phyloP scores from a whole-genome alignment of 2,888 invertebrate species.

The Phortica okadai region DNA sequence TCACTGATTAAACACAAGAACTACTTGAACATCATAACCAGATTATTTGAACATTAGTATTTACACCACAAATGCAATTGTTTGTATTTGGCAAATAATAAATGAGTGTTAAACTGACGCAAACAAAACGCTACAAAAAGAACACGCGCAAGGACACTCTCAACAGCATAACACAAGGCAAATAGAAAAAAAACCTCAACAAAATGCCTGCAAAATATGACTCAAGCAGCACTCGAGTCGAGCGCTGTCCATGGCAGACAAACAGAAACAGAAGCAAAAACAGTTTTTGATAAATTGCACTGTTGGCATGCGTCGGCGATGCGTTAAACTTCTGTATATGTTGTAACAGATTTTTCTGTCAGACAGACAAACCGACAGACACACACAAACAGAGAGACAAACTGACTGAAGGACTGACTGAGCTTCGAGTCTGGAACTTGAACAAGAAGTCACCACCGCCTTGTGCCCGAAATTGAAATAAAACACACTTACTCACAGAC shows the following conservation, averaged over 20 bases:
- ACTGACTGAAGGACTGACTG: slow-evolving; percentile 34
- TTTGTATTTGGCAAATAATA: slow-evolving; percentile 56
- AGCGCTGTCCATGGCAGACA: slow-evolving; percentile 62
- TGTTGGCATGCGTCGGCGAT: slow-evolving; percentile 51
- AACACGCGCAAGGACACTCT: slow-evolving; percentile 55
- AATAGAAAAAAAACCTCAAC: slow-evolving; percentile 22
- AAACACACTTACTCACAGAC: slow-evolving; percentile 42
- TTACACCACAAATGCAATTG: slow-evolving; percentile 42
- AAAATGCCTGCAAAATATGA: slow-evolving; percentile 23
- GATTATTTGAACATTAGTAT: not conserved
- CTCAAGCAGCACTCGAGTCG: slow-evolving; percentile 33
- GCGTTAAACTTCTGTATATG: slow-evolving; percentile 63
- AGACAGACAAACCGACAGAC: slow-evolving; percentile 50
- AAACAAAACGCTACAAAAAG: slow-evolving; percentile 54
- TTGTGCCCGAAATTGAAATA: slow-evolving; percentile 72
- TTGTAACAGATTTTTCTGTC: slow-evolving; percentile 70
- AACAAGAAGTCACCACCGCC: slow-evolving; percentile 62
- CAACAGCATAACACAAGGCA: slow-evolving; percentile 3
- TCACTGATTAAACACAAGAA: not conserved
- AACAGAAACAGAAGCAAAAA: slow-evolving; percentile 41
- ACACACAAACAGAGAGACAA: slow-evolving; percentile 35
- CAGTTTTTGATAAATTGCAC: slow-evolving; percentile 69
- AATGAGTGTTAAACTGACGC: slow-evolving; percentile 63
- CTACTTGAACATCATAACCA: slow-evolving; percentile 6
- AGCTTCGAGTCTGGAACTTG: not conserved